Conservation (phyloP, 1,140 invertebrate species). For the Leguminivora glycinivorella region DNA sequence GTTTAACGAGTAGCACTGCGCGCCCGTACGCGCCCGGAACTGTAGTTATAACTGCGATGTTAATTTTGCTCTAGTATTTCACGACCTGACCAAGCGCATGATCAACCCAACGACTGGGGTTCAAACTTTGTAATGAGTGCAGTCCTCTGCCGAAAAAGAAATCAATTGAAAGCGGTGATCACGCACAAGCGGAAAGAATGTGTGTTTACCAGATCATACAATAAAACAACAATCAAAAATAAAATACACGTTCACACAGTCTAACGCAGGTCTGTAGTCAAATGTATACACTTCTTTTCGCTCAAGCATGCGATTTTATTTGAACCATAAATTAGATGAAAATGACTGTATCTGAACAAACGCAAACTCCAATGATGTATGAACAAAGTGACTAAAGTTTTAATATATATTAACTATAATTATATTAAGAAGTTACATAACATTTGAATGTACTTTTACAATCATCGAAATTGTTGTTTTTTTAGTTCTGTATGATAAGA, state of each 20-base stretch:
- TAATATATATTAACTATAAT: not conserved
- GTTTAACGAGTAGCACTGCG: constrained; percentile 48
- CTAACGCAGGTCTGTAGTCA: constrained; percentile 51
- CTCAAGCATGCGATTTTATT: constrained; percentile 70
- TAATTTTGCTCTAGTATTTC: not conserved
- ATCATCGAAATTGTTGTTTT: too few species aligned
- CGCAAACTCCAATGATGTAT: too few species aligned
- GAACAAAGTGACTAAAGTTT: not conserved
- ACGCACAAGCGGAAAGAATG: constrained; percentile 77
- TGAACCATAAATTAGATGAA: constrained; percentile 52
- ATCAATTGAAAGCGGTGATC: constrained; percentile 72
- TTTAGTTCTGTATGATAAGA: too few species aligned
- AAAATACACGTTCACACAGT: constrained; percentile 68
- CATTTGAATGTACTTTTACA: too few species aligned
- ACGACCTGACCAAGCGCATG: constrained; percentile 17
- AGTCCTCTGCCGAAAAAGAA: constrained; percentile 41
- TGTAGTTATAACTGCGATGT: constrained; percentile 33
- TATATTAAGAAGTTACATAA: too few species aligned
- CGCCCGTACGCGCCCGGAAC: constrained; percentile 69
- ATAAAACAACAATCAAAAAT: constrained; percentile 63
- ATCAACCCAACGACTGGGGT: constrained; percentile 2
- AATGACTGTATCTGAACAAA: not conserved
- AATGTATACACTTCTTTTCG: constrained; percentile 74
- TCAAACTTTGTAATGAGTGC: constrained; percentile 11
- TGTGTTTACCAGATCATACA: constrained; percentile 66